phyloP scores from a whole-genome alignment of 2,797 vertebrate genomes.

The Sebastes trivittatus region DNA sequence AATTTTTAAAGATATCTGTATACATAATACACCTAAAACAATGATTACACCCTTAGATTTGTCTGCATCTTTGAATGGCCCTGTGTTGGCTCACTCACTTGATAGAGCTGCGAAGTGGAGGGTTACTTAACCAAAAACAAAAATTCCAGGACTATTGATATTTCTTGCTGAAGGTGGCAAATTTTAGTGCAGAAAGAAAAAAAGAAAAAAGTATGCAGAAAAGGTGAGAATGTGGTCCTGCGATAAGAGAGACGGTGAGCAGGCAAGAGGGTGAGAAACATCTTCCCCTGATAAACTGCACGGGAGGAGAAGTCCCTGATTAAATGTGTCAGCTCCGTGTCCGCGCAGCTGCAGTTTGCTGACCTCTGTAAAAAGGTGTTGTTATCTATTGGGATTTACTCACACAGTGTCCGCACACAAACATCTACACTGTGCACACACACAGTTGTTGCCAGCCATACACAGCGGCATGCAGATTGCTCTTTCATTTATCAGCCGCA shows the following conservation, averaged over 20 bases:
- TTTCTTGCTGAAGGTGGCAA: background rate
- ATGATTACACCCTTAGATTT: background rate
- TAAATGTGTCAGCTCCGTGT: constrained; percentile 67
- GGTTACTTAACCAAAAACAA: background rate
- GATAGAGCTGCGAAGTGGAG: background rate
- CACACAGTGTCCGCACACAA: constrained; percentile 14
- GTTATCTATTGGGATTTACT: constrained; percentile 60
- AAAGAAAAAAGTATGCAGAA: constrained; percentile 12
- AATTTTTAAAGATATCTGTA: too few relatives aligned
- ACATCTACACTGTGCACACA: background rate
- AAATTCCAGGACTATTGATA: background rate
- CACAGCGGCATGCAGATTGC: constrained; percentile 27
- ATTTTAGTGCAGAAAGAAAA: background rate
- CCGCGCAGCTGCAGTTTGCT: constrained; percentile 52
- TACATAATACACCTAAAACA: background rate
- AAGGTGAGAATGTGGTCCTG: constrained; percentile 39
- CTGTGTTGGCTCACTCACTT: background rate
- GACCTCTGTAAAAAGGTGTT: constrained; percentile 61
- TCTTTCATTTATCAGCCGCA: constrained; percentile 42
- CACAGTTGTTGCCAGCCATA: background rate
- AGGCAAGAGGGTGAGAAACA: constrained; percentile 41
- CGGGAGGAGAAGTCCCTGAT: constrained; percentile 55
- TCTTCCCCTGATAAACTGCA: constrained; percentile 48
- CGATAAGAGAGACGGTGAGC: constrained; percentile 38
- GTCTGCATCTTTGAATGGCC: background rate